Conservation (phyloP, 2,888 invertebrate species). For the Standfussiana lucernea region DNA sequence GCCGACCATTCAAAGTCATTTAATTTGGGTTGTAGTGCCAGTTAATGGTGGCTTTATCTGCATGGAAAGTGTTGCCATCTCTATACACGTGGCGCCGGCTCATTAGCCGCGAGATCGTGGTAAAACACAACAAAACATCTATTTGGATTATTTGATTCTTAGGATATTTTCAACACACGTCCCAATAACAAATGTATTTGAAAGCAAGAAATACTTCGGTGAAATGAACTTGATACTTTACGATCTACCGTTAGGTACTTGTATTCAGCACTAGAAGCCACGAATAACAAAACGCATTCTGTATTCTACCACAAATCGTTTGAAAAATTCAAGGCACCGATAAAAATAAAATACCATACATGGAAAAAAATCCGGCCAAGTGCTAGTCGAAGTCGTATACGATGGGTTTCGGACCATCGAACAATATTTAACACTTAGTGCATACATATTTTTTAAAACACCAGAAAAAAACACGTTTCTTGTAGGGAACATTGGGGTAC, state of each 20-base stretch:
- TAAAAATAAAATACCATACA: conserved; percentile 10
- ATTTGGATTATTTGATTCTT: too few species aligned
- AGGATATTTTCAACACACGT: not conserved
- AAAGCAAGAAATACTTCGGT: not conserved
- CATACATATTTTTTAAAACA: not conserved
- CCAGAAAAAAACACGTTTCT: not conserved
- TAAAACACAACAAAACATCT: too few species aligned
- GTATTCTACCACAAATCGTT: not conserved
- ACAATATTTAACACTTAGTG: not conserved
- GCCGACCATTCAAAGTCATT: too few species aligned
- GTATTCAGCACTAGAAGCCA: conserved; percentile 2
- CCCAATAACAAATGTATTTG: not conserved
- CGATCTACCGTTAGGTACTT: not conserved
- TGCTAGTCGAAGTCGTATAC: not conserved
- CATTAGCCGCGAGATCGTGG: too few species aligned
- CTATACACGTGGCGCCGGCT: too few species aligned
- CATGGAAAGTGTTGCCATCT: too few species aligned
- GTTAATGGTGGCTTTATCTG: too few species aligned
- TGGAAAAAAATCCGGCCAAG: conserved; percentile 8
- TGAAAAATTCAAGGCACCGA: not conserved
- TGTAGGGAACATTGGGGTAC: accelerated
- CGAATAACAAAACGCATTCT: not conserved
- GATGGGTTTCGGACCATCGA: not conserved
- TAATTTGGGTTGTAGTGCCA: too few species aligned
- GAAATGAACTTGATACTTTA: not conserved